Conservation (phyloP, 1,140 invertebrate genomes). For the Dreissena rostriformis region DNA sequence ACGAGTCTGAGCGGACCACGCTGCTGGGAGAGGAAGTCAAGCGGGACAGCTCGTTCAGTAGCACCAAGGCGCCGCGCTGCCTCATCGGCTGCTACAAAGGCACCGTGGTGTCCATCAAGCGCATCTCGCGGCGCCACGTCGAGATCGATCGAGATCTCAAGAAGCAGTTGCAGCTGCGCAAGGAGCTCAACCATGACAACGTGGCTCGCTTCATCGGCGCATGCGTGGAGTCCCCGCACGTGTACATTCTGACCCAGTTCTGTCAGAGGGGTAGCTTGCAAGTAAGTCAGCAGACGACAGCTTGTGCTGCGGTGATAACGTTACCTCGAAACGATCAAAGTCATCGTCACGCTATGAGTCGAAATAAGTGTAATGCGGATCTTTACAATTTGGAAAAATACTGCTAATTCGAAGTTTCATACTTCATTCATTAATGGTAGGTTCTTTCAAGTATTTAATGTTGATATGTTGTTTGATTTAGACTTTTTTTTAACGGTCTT, state of each 20-base stretch:
- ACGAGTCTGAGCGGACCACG: constrained; percentile 55
- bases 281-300: neutral
- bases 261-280: constrained; percentile 87
- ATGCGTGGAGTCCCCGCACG: constrained; percentile 90
- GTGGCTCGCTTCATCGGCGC: constrained; percentile 99
- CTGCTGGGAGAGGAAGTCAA: constrained; percentile 59
- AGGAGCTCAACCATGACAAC: constrained; percentile 95
- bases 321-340: too few relatives aligned
- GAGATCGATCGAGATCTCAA: constrained; percentile 96
- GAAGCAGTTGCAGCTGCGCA: constrained; percentile 88
- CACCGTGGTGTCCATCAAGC: constrained; percentile 79
- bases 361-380: too few relatives aligned
- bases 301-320: too few relatives aligned
- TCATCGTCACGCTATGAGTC: too few relatives aligned
- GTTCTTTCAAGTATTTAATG: too few relatives aligned
- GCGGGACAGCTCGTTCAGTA: constrained; percentile 70
- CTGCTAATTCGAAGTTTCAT: too few relatives aligned
- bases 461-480: too few relatives aligned
- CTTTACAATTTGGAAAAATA: too few relatives aligned
- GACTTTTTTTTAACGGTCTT: too few relatives aligned
- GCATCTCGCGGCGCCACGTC: constrained; percentile 91
- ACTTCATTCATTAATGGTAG: too few relatives aligned
- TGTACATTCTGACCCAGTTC: constrained; percentile 94
- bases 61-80: constrained; percentile 87
- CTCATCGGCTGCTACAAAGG: constrained; percentile 88